Percentiles rank a stretch among this genome's conserved stretches.
phyloP scores from a whole-genome alignment of 2,888 invertebrate species.

The Tuberolachnus salignus region DNA sequence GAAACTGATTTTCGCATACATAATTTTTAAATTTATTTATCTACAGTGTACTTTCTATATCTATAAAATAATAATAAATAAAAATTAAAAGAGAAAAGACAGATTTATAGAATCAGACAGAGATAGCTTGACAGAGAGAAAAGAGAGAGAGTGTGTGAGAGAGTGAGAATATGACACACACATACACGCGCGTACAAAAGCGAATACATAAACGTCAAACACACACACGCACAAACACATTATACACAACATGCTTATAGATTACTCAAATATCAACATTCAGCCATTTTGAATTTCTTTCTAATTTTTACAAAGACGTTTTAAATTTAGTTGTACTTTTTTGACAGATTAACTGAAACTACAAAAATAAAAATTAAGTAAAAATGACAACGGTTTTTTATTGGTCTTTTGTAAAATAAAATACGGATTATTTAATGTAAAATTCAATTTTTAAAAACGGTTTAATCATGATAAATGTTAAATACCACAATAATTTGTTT shows the following conservation, averaged over 20 bases:
- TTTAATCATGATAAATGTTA: slow-evolving; percentile 3
- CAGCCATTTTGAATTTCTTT: slow-evolving; percentile 55
- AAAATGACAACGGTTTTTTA: background rate
- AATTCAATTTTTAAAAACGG: slow-evolving; percentile 15
- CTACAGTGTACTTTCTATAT: background rate
- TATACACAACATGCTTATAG: slow-evolving; percentile 16
- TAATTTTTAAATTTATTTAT: background rate
- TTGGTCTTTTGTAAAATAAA: background rate
- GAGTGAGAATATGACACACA: background rate
- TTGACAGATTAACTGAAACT: background rate
- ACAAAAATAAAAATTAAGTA: background rate
- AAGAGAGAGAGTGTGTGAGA: background rate
- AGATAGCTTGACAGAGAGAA: slow-evolving; percentile 24
- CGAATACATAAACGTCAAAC: background rate
- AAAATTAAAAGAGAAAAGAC: slow-evolving; percentile 31
- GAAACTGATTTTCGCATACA: background rate
- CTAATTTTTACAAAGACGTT: slow-evolving; percentile 30
- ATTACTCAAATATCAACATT: slow-evolving; percentile 53
- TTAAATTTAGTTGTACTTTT: background rate
- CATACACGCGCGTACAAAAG: background rate
- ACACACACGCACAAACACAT: background rate
- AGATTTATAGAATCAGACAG: slow-evolving; percentile 31
- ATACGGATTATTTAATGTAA: background rate
- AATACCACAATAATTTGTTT: background rate
- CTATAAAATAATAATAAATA: slow-evolving; percentile 7